Conservation (phyloP, 1,140 invertebrate genomes). For the Pogonomyrmex californicus region DNA sequence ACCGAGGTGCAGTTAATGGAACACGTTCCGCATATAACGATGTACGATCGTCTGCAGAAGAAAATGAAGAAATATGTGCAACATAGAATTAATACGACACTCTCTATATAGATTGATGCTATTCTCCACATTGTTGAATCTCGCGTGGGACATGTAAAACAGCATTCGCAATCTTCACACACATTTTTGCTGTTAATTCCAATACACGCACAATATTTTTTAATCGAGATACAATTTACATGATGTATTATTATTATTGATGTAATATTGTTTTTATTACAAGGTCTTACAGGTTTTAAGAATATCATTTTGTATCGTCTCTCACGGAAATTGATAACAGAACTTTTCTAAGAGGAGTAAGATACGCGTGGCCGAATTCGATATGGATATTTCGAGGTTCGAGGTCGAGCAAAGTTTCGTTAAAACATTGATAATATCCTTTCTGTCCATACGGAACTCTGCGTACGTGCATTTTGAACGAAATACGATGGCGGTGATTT, state of each 20-base stretch:
- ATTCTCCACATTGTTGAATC: neutral
- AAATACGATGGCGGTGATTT: slow-evolving; percentile 72
- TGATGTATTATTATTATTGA: too few relatives aligned
- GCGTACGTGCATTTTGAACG: slow-evolving; percentile 73
- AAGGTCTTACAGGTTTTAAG: neutral
- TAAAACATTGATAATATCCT: neutral
- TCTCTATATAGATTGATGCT: neutral
- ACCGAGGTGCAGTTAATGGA: slow-evolving; percentile 38
- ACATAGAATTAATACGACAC: neutral
- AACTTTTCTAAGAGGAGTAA: neutral
- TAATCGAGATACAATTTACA: too few relatives aligned
- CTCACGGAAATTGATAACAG: neutral
- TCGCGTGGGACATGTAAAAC: neutral
- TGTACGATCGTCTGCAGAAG: neutral
- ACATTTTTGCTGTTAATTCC: neutral
- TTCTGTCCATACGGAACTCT: slow-evolving; percentile 2
- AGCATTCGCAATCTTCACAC: too few relatives aligned
- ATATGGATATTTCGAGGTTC: too few relatives aligned
- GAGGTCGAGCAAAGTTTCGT: too few relatives aligned
- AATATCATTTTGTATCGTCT: neutral
- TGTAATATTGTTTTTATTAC: too few relatives aligned
- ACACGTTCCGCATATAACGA: slow-evolving; percentile 1
- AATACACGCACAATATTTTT: neutral
- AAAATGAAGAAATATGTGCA: slow-evolving; percentile 37
- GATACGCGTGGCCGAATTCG: neutral